Evolutionary conservation across 2,888 invertebrate species (phyloP), one percentile per base, ranked within the genome.

Genomic region (Chrysolina oricalcia): DNA sequence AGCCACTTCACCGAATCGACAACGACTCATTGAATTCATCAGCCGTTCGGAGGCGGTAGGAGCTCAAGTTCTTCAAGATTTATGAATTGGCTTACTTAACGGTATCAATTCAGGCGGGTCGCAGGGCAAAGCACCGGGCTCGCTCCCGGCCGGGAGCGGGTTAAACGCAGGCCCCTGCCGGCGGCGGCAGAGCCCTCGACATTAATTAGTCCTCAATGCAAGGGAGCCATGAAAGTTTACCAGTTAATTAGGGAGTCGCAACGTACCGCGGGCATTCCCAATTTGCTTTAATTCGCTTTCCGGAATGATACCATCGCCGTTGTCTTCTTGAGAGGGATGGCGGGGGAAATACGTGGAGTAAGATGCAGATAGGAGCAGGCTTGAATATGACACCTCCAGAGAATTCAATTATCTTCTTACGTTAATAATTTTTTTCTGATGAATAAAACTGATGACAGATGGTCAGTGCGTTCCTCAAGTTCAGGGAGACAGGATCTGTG

Each of bases 221-320:
- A 84, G 87, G 87, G 88, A 87, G 86, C 86, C 87, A 86, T 87
- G 88, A 88, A 89, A 89, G 88, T 89, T 89, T 89, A 88, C 89
- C 88, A 89, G 89, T 89, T 89, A 89, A 89, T 89, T 89, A 89
- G 88, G 87, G 86, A 87, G 86, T 86, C 87, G 84, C 85, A 83
- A 84, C 80, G 83, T 85, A 84, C 85, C 84, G 84, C 83, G 83
- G 83, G 83, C 85, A 84, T 82, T 84, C 83, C 84, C 84, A 85
- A 85, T 84, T 85, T 85, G 85, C 83, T 83, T 83, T 83, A 86
- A 85, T 85, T 84, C 84, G 79, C 74, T 74, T 71, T 69, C 56
- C 56, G 56, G 56, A 56, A 19, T 10, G 53, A 53, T 23, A 23
- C 56, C 23, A 56, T 56, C 56, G 56, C 21, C 23, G 56, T 56